Base-by-base conservation (phyloP, 2,888 invertebrate species). In the Zygaena filipendulae region DNA sequence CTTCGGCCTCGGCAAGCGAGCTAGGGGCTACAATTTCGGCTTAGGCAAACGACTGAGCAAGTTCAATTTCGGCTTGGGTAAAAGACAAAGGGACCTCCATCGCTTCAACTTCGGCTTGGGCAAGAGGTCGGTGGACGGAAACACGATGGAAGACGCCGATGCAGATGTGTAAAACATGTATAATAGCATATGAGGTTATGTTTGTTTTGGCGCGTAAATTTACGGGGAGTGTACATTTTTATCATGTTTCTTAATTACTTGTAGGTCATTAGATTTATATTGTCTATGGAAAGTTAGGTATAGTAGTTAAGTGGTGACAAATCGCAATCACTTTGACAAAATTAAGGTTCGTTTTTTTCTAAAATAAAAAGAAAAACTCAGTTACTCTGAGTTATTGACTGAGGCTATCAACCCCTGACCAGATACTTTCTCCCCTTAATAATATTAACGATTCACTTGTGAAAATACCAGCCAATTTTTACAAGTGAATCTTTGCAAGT, bases 71-170 rank as follows among this genome's bases (percentile, higher is more conserved):
- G 82, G 83, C 11, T 58, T 84, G 11, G 84, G 85, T 9, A 82
- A 82, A 43, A 64, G 84, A 40, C 71, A 83, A 57, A 49, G 75
- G 24, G 68, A 81, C 39, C 49, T 74, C 43, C 68, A 72, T 33
- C 67, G 81, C 19, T 84, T 82, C 54, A 79, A 69, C 30, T 84
- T 84, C 40, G 84, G 84, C 5, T 59, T 84, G 1, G 84, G 84
- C 3, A 84, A 85, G 42, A 57, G 84, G 25, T 71, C 75, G 1
- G 57, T 46, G 12, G 66, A 70, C 9, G 51, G 54, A 7, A 34
- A 35, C 14, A 45, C 53, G 19, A 39, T 48, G n/a, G 69, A 68
- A 14, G 61, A 64, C 22, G 51, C 45, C 39, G 66, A 67, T 29
- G 7, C 16, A n/a, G n/a, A n/a, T n/a, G n/a, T n/a, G n/a, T n/a